Base-by-base conservation (phyloP, 1,140 invertebrate genomes). In the Watersipora subatra region DNA sequence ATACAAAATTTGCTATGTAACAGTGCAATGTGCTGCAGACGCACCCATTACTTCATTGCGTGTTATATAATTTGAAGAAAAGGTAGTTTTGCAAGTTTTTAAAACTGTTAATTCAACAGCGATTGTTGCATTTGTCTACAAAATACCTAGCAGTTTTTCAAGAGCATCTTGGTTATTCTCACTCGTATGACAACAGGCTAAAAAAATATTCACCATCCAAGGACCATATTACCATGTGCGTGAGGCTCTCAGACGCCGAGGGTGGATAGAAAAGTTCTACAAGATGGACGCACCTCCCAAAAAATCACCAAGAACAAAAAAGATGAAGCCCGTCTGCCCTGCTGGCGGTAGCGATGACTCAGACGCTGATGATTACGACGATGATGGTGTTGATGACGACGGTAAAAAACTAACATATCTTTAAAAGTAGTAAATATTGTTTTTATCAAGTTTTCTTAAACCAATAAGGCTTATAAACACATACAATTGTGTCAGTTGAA, bases 191-290 rank as follows among this genome's bases (percentile, higher is more conserved):
- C 46, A 72, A 24, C 70, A 83, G 82, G 76, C 79, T 68, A 75
- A 76, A 15, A 82, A 81, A 69, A 75, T 84, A 26, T 84, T 83
- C 71, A 79, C 78, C 0, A 80, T 83, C 28, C 77, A 80, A 29
- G 83, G 83, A 26, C 79, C 79, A 2, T 84, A 84, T 71, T 78
- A 81, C 7, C 75, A 78, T 26, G 73, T 85, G 3, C 72, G 82
- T 64, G 73, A 80, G 24, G 78, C 80, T 61, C 66, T 85, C 12
- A 65, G 79, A 62, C 74, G 74, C 64, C 70, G 83, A 61, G 83
- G 83, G 0, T 84, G 82, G 82, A 76, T 84, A 24, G 83, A 84
- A 69, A 83, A 83, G 65, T 77, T 80, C 65, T 80, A 77, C 67
- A 72, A 73, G 62, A 71, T 74, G 20, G 68, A 72, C 7, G 67